Conservation (phyloP, 2,888 invertebrate species). For the Dione vanillae region DNA sequence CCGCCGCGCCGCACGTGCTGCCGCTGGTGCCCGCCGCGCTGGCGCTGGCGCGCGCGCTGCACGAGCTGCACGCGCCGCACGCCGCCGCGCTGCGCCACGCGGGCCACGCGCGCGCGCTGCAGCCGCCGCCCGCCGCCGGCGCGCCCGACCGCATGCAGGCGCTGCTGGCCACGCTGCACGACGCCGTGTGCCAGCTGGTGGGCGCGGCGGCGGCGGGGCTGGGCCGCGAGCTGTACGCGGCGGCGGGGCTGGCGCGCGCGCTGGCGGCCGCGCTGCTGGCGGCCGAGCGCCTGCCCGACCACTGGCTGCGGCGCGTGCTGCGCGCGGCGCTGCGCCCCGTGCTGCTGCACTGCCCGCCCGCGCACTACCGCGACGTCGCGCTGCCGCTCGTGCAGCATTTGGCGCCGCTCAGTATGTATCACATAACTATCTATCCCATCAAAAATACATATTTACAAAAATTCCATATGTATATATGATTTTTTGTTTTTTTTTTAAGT, state of each 20-base stretch:
- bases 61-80: slow-evolving; percentile 90
- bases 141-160: slow-evolving; percentile 67
- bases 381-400: slow-evolving; percentile 91
- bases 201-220: slow-evolving; percentile 89
- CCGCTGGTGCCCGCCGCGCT: slow-evolving; percentile 92
- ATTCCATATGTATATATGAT: too few relatives aligned
- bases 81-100: slow-evolving; percentile 86
- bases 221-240: slow-evolving; percentile 93
- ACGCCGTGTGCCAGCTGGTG: slow-evolving; percentile 86
- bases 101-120: slow-evolving; percentile 88
- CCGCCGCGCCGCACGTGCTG: slow-evolving; percentile 92
- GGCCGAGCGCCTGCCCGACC: slow-evolving; percentile 91
- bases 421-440: not conserved
- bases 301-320: slow-evolving; percentile 92
- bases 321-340: slow-evolving; percentile 94
- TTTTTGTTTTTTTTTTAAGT: too few relatives aligned
- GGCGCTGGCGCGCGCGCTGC: slow-evolving; percentile 90
- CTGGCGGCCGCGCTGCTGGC: slow-evolving; percentile 89
- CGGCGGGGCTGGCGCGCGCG: slow-evolving; percentile 89
- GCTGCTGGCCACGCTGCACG: slow-evolving; percentile 86
- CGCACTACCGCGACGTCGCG: slow-evolving; percentile 89
- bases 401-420: slow-evolving; percentile 90
- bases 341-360: slow-evolving; percentile 93
- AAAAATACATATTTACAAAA: too few relatives aligned
- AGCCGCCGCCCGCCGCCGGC: slow-evolving; percentile 87